Base-by-base conservation (phyloP, 1,140 invertebrate genomes). In the Grapholita molesta region DNA sequence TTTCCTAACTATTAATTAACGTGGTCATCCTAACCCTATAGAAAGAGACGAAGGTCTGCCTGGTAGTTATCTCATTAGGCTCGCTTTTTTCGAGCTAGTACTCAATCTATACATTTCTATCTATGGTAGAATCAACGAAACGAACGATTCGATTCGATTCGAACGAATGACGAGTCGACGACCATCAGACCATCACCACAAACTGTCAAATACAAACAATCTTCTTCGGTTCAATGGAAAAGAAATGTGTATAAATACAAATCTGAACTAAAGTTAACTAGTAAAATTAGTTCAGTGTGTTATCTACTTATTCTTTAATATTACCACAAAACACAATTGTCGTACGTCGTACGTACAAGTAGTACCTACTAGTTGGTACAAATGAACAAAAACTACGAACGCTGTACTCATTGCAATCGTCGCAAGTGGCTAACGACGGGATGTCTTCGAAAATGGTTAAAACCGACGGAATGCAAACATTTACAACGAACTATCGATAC, bases 391-490 rank as follows among this genome's bases (percentile, higher is more conserved):
- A 91, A 88, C 68, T 90, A 90, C 68, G 89, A 91, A 75, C 80
- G 89, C 70, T 91, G 89, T 76, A 82, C 86, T 53, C 81, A 88
- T 82, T 91, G 89, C 64, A 91, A 88, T 76, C 83, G 89, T 64
- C 84, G 86, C 61, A 91, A 90, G 79, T 90, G 88, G 86, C 83
- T 91, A 61, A 78, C 86, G 68, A 83, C 86, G 68, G 88, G 86
- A 52, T 91, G 89, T 70, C 84, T 91, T 64, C 83, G 89, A 64
- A 91, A 90, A 74, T 91, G 89, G 89, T 78, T 91, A 69, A 91
- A 91, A 76, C 89, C 88, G 66, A 77, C 89, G 79, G 89, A 91
- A 88, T 91, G 89, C 87, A 91, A 91, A 89, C 89, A 91, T 82
- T 82, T 89, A 67, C 88, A 87, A 79, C 79, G 89, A 80, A 89